Percentiles rank a stretch among this genome's conserved stretches.
phyloP scores from a whole-genome alignment of 2,113 vertebrate species.

The Pycnonotus jocosus region DNA sequence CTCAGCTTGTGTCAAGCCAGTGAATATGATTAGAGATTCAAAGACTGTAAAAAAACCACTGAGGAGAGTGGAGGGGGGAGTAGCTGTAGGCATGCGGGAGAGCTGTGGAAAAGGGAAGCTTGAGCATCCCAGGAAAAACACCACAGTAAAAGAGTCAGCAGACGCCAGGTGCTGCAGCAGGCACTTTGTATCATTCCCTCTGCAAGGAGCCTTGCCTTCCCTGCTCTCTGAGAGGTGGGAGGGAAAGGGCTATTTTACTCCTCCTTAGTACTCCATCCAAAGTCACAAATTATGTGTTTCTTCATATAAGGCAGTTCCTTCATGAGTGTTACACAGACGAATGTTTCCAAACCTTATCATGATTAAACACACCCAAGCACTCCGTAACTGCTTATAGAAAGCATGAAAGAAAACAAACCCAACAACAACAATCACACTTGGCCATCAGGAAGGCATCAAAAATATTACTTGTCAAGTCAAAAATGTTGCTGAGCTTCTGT shows the following conservation, averaged over 20 bases:
- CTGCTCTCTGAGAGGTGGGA: neutral
- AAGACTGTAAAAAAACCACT: neutral
- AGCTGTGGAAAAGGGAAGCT: neutral
- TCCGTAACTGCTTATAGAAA: neutral
- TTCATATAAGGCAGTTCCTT: neutral
- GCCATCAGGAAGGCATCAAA: neutral
- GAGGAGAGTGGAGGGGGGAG: neutral
- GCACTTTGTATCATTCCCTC: rapidly evolving
- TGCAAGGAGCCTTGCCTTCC: neutral
- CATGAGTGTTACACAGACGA: neutral
- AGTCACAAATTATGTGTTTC: neutral
- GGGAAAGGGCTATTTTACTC: rapidly evolving
- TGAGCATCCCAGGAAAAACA: neutral
- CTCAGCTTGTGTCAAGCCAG: neutral
- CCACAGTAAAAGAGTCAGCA: neutral
- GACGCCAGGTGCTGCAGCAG: neutral
- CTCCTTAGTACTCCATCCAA: neutral
- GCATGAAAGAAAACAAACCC: neutral
- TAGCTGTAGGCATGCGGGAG: neutral
- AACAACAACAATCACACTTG: neutral
- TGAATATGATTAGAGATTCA: neutral
- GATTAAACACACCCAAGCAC: neutral
- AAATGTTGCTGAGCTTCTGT: neutral
- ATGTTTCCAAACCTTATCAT: neutral
- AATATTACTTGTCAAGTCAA: neutral